These are phyloP conservation scores for Agrotis clavis DNA, from an alignment of 2,888 invertebrate genomes.

Conservation along the genomic window DNA sequence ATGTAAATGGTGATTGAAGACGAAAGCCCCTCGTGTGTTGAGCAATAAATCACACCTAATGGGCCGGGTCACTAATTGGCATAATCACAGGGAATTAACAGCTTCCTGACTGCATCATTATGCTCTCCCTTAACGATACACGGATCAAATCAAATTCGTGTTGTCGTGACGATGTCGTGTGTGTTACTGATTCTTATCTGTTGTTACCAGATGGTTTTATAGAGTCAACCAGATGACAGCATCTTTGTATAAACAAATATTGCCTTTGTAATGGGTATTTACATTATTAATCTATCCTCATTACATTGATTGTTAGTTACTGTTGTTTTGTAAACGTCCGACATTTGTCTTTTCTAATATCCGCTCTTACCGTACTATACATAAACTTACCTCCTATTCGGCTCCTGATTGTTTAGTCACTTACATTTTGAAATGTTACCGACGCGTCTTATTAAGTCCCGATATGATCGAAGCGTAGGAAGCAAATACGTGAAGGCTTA, in stretches of 20 bases:
- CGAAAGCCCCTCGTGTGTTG: constrained; percentile 12
- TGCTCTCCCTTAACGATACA: constrained; percentile 28
- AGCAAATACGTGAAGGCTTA: too few relatives aligned
- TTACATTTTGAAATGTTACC: too few relatives aligned
- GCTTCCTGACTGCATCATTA: constrained; percentile 17
- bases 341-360: background rate
- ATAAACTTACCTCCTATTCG: background rate
- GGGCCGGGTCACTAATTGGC: constrained; percentile 21
- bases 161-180: constrained; percentile 39
- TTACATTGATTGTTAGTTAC: background rate
- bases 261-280: constrained; percentile 1
- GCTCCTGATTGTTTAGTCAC: background rate
- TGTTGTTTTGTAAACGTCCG: background rate
- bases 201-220: constrained; percentile 32
- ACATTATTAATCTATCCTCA: background rate
- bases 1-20: constrained; percentile 22
- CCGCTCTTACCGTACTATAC: background rate
- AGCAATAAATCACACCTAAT: constrained; percentile 45
- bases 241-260: constrained; percentile 14
- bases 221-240: constrained; percentile 17
- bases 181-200: constrained; percentile 7
- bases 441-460: too few relatives aligned
- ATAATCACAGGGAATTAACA: constrained; percentile 43
- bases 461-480: too few relatives aligned
- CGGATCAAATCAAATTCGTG: constrained; percentile 26